Conservation (phyloP, 1,140 invertebrate genomes). For the Dreissena rostriformis region DNA sequence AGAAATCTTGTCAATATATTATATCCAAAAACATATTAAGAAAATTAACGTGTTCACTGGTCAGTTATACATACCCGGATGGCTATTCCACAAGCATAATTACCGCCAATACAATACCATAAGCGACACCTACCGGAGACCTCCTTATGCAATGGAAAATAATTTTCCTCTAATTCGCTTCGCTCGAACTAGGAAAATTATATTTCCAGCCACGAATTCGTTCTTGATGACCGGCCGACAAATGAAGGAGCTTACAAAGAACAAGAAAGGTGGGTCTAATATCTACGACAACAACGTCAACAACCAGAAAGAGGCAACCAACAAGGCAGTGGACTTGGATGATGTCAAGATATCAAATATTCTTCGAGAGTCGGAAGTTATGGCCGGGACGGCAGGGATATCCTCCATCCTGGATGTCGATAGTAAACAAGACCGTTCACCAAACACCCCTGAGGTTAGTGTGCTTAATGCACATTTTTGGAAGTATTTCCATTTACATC, state of each 20-base stretch:
- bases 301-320: constrained; percentile 15
- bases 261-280: constrained; percentile 24
- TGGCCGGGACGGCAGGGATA: constrained; percentile 35
- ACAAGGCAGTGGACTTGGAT: constrained; percentile 40
- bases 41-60: too few relatives aligned
- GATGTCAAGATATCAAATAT: constrained; percentile 58
- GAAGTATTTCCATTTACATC: too few relatives aligned
- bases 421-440: not conserved
- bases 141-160: too few relatives aligned
- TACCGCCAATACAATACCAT: too few relatives aligned
- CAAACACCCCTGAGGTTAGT: not conserved
- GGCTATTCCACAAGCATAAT: too few relatives aligned
- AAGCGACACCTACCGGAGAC: too few relatives aligned
- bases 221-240: constrained; percentile 45
- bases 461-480: too few relatives aligned
- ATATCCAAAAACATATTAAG: too few relatives aligned
- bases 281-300: constrained; percentile 4
- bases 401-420: constrained; percentile 26
- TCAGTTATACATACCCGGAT: too few relatives aligned
- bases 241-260: constrained; percentile 32
- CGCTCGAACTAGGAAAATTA: too few relatives aligned
- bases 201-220: constrained; percentile 34
- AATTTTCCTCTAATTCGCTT: too few relatives aligned
- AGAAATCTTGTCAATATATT: too few relatives aligned
- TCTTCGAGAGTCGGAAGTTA: constrained; percentile 46